Percentiles rank a stretch among this genome's conserved stretches.
Evolutionary conservation across 35 echinoderm and acorn worm genomes (phyloP).

Genomic region (Heliocidaris tuberculata): DNA sequence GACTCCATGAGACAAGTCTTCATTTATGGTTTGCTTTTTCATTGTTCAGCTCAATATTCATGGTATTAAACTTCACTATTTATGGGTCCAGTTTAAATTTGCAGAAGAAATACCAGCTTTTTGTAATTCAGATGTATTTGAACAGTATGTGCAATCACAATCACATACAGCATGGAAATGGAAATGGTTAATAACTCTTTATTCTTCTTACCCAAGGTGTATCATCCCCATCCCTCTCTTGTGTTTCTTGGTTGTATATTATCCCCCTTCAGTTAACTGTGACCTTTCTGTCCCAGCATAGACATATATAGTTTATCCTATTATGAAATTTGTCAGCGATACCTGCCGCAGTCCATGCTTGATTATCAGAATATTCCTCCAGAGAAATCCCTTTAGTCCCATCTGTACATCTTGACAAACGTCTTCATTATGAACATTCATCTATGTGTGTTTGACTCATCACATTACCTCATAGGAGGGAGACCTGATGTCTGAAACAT

Average conservation of each 20-base stretch:
- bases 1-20: too few relatives aligned
- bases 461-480: background rate
- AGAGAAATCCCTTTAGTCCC: conserved; percentile 8
- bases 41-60: too few relatives aligned
- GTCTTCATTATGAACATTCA: background rate
- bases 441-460: background rate
- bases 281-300: background rate
- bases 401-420: conserved; percentile 24
- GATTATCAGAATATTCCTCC: conserved; percentile 8
- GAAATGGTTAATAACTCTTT: background rate
- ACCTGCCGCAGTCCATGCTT: background rate
- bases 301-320: background rate
- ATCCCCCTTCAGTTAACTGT: background rate
- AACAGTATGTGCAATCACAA: too few relatives aligned
- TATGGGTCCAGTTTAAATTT: too few relatives aligned
- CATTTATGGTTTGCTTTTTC: too few relatives aligned
- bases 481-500: background rate
- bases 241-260: background rate
- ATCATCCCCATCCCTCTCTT: background rate
- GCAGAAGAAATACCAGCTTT: too few relatives aligned
- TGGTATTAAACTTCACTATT: too few relatives aligned
- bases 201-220: background rate
- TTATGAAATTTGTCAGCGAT: conserved; percentile 36
- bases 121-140: too few relatives aligned
- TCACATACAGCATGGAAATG: background rate